phyloP scores from a whole-genome alignment of 2,797 vertebrate genomes.

The Phoxinus dragarum region DNA sequence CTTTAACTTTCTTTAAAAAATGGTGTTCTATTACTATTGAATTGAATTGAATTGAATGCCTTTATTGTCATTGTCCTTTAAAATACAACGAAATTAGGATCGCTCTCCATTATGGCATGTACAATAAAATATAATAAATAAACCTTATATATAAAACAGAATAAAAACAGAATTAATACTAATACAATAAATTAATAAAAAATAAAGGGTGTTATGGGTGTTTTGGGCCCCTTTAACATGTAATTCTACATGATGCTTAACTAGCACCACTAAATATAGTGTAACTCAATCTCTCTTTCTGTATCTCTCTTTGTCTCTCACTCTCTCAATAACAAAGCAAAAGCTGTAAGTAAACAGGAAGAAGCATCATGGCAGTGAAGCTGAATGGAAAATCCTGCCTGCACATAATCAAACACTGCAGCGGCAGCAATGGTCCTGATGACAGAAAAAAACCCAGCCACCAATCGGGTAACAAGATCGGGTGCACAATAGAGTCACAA shows the following conservation, averaged over 20 bases:
- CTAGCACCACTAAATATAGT: not conserved
- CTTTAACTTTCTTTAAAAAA: too few relatives aligned
- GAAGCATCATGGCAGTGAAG: not conserved
- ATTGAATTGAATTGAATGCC: too few relatives aligned
- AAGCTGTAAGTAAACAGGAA: constrained; percentile 2
- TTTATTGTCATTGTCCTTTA: too few relatives aligned
- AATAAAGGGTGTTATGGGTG: not conserved
- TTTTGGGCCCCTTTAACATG: not conserved
- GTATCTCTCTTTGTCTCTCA: not conserved
- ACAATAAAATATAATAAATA: too few relatives aligned
- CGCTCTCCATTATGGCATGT: too few relatives aligned
- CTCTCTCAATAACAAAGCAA: not conserved
- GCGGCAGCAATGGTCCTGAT: not conserved
- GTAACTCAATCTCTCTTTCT: not conserved
- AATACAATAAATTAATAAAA: not conserved
- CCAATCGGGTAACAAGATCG: constrained; percentile 18
- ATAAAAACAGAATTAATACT: too few relatives aligned
- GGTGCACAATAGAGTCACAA: constrained; percentile 1
- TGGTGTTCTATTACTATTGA: not conserved
- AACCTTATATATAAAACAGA: too few relatives aligned
- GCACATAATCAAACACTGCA: constrained; percentile 24
- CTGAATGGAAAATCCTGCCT: constrained; percentile 29
- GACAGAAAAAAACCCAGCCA: not conserved
- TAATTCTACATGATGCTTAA: not conserved
- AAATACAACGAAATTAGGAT: too few relatives aligned